Base-by-base conservation (phyloP, 2,113 vertebrate species). In the Natator depressus region DNA sequence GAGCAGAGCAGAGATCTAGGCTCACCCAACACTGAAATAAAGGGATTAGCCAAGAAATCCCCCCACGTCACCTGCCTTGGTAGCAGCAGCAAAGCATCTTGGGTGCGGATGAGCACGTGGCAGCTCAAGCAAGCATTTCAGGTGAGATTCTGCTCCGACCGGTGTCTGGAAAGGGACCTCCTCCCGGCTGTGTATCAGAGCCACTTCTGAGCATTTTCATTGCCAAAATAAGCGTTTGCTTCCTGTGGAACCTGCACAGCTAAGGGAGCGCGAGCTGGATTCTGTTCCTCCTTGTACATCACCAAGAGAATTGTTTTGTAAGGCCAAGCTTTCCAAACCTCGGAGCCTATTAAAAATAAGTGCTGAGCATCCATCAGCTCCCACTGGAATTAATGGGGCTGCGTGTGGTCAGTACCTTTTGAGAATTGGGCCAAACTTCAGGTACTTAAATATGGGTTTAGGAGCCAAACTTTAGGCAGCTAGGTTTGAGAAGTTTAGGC, bases 391-490 rank as follows among this genome's bases (percentile, higher is more conserved):
- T 29, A 87, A 87, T 89, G 84, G 38, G 0, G 0, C 90, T 81
- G 76, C 55, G 88, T 82, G 83, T 62, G 42, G 27, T 80, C 79
- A 88, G 55, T 94, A 57, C 57, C 81, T 84, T 79, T n/a, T 85
- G 59, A 92, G 87, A 97, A 95, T 29, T 0, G 0, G 14, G 19
- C 51, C 55, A 38, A 9, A 8, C 93, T 95, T 81, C 89, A 82
- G 72, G 27, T 93, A 84, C 84, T 84, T 91, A 55, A 78, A 20
- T 82, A 76, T 84, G 69, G 24, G 0, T 59, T 94, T 96, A 88
- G 20, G 93, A 93, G 72, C 42, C 69, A 85, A 85, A 91, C 89
- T 94, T 90, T 86, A 92, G 91, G 89, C 96, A 76, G 92, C 53
- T 27, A 93, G 25, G 59, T 82, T 69, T 84, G 84, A 91, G 94